These are phyloP conservation scores for Haplochromis burtoni DNA, from an alignment of 2,113 vertebrate genomes.

Conservation along the genomic window DNA sequence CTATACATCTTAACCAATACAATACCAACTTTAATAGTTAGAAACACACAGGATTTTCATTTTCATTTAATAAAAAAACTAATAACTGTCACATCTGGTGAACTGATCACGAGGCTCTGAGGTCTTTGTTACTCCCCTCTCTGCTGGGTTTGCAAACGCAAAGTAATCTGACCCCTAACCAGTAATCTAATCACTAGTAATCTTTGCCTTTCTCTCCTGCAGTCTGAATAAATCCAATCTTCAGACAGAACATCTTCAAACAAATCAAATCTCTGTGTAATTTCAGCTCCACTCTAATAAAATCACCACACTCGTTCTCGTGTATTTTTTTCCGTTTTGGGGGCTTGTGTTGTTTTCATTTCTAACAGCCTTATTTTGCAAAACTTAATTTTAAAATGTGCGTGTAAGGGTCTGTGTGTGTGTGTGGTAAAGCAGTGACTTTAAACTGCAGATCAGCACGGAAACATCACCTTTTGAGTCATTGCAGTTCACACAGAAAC, in stretches of 20 bases:
- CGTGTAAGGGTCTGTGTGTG: not conserved
- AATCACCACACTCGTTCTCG: not conserved
- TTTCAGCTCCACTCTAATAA: slow-evolving; percentile 15
- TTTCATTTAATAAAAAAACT: not conserved
- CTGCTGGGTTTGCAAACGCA: not conserved
- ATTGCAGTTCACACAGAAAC: not conserved
- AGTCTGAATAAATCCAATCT: slow-evolving; percentile 12
- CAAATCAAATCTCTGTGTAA: slow-evolving; percentile 26
- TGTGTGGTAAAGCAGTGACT: not conserved
- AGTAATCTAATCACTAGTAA: slow-evolving; percentile 22
- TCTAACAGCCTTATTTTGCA: not conserved
- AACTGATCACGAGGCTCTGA: not conserved
- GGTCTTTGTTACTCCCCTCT: not conserved
- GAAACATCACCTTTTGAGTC: not conserved
- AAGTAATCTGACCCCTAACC: slow-evolving; percentile 19
- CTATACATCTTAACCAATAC: not conserved
- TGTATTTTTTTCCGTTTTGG: not conserved
- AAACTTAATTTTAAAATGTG: not conserved
- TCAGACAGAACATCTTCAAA: slow-evolving; percentile 23
- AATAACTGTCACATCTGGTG: not conserved
- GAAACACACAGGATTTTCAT: not conserved
- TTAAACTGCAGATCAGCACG: not conserved
- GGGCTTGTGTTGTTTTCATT: not conserved
- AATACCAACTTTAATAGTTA: not conserved
- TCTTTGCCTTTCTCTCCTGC: not conserved